Percentiles rank a stretch among this genome's conserved stretches.
phyloP scores from a whole-genome alignment of 2,888 invertebrate species.

The Acholoe squamosa region DNA sequence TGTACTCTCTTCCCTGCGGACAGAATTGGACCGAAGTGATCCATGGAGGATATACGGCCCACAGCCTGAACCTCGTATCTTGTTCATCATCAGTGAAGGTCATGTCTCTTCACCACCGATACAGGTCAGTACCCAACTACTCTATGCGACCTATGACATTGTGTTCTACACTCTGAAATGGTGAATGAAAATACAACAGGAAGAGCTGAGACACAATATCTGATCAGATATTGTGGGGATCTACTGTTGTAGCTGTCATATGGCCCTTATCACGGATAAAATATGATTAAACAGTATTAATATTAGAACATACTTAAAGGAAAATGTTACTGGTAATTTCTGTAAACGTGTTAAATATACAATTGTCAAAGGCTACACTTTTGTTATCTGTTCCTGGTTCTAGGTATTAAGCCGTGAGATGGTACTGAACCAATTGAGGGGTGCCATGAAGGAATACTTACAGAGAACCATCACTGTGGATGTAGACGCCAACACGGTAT shows the following conservation, averaged over 20 bases:
- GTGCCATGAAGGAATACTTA: slow-evolving; percentile 75
- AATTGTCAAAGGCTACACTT: background rate
- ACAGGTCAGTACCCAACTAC: slow-evolving; percentile 72
- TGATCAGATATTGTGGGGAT: too few species aligned
- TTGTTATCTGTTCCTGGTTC: background rate
- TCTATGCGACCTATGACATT: too few species aligned
- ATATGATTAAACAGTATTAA: too few species aligned
- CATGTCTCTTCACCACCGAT: slow-evolving; percentile 78
- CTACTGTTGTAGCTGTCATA: too few species aligned
- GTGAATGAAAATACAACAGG: too few species aligned
- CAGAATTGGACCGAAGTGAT: slow-evolving; percentile 74
- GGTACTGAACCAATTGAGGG: slow-evolving; percentile 73
- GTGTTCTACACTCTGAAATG: too few species aligned
- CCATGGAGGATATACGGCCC: slow-evolving; percentile 76
- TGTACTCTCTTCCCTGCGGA: background rate
- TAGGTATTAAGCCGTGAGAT: slow-evolving; percentile 76
- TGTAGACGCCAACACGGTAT: slow-evolving; percentile 64
- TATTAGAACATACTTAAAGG: background rate
- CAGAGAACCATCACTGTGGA: slow-evolving; percentile 71
- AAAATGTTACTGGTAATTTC: too few species aligned
- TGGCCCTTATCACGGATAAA: too few species aligned
- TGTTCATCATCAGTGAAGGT: slow-evolving; percentile 77
- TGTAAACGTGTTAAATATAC: background rate
- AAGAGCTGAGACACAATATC: too few species aligned
- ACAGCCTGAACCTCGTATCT: slow-evolving; percentile 74